Percentiles rank a stretch among this genome's conserved stretches.
Conservation (phyloP, 1,140 invertebrate genomes). For the Sweltsa coloradensis region DNA sequence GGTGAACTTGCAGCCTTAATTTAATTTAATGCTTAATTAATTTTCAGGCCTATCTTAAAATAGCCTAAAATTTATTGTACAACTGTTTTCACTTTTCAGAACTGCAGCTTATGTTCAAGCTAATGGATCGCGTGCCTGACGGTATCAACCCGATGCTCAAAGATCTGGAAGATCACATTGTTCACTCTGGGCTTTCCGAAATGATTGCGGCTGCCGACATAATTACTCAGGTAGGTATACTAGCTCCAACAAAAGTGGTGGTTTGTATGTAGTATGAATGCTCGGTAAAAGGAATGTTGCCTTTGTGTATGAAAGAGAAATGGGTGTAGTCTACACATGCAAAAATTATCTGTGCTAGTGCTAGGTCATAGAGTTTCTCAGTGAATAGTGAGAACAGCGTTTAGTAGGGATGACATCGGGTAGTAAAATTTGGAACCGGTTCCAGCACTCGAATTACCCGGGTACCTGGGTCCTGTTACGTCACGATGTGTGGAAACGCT, state of each 20-base stretch:
- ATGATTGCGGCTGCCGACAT: slow-evolving; percentile 94
- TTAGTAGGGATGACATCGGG: too few relatives aligned
- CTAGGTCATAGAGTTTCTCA: too few relatives aligned
- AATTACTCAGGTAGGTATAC: slow-evolving; percentile 58
- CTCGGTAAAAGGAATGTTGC: background rate
- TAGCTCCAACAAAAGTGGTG: background rate
- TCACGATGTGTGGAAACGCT: too few relatives aligned
- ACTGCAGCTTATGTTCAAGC: slow-evolving; percentile 84
- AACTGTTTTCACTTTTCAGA: slow-evolving; percentile 34
- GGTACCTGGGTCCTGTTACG: too few relatives aligned
- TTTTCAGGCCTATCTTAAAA: too few relatives aligned
- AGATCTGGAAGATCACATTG: slow-evolving; percentile 88
- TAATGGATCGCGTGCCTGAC: slow-evolving; percentile 88
- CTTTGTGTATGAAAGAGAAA: slow-evolving; percentile 77
- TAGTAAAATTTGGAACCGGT: too few relatives aligned
- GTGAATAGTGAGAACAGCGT: too few relatives aligned
- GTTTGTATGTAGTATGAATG: background rate
- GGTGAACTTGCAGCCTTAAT: too few relatives aligned
- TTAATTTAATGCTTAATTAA: too few relatives aligned
- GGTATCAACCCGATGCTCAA: slow-evolving; percentile 87
- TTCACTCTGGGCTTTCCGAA: slow-evolving; percentile 84
- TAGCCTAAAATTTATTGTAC: slow-evolving; percentile 10
- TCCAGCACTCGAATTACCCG: too few relatives aligned
- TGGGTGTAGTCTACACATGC: too few relatives aligned
- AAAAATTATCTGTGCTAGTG: too few relatives aligned